Evolutionary conservation across 2,888 invertebrate genomes (phyloP).

Genomic region (Dolomedes plantarius): DNA sequence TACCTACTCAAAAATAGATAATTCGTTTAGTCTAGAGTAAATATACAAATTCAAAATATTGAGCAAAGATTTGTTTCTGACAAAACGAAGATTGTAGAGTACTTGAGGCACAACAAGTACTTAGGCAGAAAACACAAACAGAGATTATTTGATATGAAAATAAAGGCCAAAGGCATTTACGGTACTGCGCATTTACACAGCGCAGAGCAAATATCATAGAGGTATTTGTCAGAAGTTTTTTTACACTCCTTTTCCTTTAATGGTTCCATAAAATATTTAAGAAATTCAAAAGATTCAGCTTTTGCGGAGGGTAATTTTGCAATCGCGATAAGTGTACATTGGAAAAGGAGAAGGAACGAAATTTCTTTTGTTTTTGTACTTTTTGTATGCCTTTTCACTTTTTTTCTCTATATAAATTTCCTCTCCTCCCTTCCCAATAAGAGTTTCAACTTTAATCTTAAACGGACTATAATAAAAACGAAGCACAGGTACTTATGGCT

Average conservation of each 20-base stretch:
- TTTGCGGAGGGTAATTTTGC: conserved; percentile 65
- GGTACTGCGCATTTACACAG: conserved; percentile 27
- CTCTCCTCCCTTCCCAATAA: conserved; percentile 50
- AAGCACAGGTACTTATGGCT: conserved; percentile 68
- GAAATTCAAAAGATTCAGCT: conserved; percentile 70
- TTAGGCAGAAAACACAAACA: too few species aligned
- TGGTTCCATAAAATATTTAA: conserved; percentile 71
- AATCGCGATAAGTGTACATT: conserved; percentile 60
- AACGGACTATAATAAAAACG: conserved; percentile 70
- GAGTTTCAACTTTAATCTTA: conserved; percentile 70
- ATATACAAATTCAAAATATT: too few species aligned
- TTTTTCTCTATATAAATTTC: conserved; percentile 37
- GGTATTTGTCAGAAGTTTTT: conserved; percentile 56
- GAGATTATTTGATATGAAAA: conserved; percentile 45
- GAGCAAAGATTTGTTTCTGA: too few species aligned
- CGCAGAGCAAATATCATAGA: conserved; percentile 57
- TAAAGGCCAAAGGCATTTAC: conserved; percentile 48
- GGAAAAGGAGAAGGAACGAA: conserved; percentile 37
- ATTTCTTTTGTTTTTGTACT: conserved; percentile 25
- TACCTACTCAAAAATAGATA: too few species aligned
- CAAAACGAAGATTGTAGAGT: too few species aligned
- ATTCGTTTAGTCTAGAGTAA: too few species aligned
- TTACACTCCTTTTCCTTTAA: conserved; percentile 33
- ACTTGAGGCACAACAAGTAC: too few species aligned
- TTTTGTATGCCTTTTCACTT: conserved; percentile 34